Conservation (phyloP, 2,888 invertebrate genomes). For the Lobophora halterata region DNA sequence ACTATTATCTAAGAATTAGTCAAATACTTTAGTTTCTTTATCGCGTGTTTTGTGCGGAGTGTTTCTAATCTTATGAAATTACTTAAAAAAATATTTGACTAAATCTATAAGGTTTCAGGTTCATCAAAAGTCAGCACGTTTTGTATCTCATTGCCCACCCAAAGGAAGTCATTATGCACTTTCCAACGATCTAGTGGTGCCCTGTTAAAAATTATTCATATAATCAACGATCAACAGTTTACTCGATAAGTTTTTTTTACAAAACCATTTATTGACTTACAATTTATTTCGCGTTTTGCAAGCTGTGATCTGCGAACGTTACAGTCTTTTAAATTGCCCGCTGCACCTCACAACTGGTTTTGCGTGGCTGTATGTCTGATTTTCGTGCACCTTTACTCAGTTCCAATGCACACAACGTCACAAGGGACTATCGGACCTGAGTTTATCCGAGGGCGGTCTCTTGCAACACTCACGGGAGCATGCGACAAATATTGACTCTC, state of each 20-base stretch:
- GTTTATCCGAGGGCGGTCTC: slow-evolving; percentile 32
- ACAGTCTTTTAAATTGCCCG: slow-evolving; percentile 33
- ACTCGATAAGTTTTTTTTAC: slow-evolving; percentile 45
- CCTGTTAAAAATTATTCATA: slow-evolving; percentile 75
- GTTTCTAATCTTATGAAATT: no score
- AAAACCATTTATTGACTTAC: slow-evolving; percentile 44
- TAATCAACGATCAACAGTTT: slow-evolving; percentile 62
- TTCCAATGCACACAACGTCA: slow-evolving; percentile 6
- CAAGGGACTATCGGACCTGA: slow-evolving; percentile 23
- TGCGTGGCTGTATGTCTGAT: no score
- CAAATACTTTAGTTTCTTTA: no score
- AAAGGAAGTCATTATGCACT: slow-evolving; percentile 78
- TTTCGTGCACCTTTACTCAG: slow-evolving; percentile 14
- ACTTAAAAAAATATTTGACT: slow-evolving; percentile 8
- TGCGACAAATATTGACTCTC: slow-evolving; percentile 69
- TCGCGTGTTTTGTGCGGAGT: no score
- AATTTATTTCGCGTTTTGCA: slow-evolving; percentile 38
- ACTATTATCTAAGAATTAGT: slow-evolving; percentile 1
- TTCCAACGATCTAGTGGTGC: slow-evolving; percentile 66
- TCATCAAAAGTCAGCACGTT: slow-evolving; percentile 36
- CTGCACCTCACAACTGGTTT: slow-evolving; percentile 28
- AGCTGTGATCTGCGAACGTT: slow-evolving; percentile 27
- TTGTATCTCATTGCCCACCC: slow-evolving; percentile 62
- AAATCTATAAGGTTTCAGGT: slow-evolving; percentile 33
- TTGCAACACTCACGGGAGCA: slow-evolving; percentile 58